These are phyloP conservation scores for Fistularia commersonii DNA, from an alignment of 2,797 vertebrate species.

Conservation along the genomic window DNA sequence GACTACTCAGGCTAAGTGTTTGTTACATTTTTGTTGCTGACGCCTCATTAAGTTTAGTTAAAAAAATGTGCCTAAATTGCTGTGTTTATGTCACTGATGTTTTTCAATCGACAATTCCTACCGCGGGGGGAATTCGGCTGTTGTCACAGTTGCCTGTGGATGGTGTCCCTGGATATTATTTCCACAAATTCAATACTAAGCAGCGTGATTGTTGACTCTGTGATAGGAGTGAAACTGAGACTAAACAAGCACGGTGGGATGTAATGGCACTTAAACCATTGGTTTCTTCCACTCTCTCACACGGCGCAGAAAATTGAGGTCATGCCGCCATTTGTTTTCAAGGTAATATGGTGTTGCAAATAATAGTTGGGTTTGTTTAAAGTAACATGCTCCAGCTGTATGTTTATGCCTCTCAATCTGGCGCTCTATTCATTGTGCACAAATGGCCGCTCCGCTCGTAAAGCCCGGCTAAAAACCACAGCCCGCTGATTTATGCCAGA, in stretches of 20 bases:
- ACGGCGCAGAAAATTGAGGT: constrained; percentile 70
- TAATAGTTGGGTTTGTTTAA: constrained; percentile 75
- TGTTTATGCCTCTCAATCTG: constrained; percentile 72
- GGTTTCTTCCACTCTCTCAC: constrained; percentile 48
- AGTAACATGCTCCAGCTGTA: constrained; percentile 68
- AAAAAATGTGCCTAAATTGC: constrained; percentile 8
- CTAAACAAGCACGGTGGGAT: constrained; percentile 65
- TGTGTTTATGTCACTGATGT: constrained; percentile 28
- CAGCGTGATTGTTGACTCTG: constrained; percentile 63
- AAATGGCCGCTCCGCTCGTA: constrained; percentile 40
- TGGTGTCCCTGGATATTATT: constrained; percentile 47
- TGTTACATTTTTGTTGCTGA: constrained; percentile 36
- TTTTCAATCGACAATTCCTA: constrained; percentile 43
- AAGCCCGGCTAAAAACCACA: constrained; percentile 50
- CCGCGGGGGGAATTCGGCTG: constrained; percentile 9
- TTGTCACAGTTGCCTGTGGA: constrained; percentile 44
- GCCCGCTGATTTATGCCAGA: constrained; percentile 58
- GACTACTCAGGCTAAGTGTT: constrained; percentile 56
- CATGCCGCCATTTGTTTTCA: constrained; percentile 71
- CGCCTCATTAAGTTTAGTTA: constrained; percentile 63
- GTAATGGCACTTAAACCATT: constrained; percentile 54
- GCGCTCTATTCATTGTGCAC: constrained; percentile 64
- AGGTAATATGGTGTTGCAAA: constrained; percentile 60
- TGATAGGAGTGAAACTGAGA: constrained; percentile 64
- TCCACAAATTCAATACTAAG: constrained; percentile 46